Evolutionary conservation across 2,888 invertebrate species (phyloP).

Genomic region (Eudasyphora cyanicolor): DNA sequence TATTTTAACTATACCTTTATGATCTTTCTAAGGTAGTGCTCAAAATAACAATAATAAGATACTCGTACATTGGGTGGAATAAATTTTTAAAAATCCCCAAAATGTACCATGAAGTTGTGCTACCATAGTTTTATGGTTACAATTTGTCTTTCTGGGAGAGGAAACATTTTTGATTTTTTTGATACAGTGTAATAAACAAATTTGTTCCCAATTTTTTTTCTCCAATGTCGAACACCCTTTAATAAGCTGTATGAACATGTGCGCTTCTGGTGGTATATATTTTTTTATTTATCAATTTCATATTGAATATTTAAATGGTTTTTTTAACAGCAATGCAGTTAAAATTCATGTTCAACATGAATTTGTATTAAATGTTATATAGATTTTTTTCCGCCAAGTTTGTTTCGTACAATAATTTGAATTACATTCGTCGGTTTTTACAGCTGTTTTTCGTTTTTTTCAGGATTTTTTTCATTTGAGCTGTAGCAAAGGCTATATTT

Average conservation of each 20-base stretch:
- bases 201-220: too few species aligned
- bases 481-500: not conserved
- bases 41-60: too few species aligned
- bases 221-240: not conserved
- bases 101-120: too few species aligned
- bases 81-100: too few species aligned
- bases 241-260: not conserved
- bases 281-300: constrained; percentile 68
- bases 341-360: constrained; percentile 62
- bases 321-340: constrained; percentile 65
- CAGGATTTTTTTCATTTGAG: not conserved
- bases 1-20: too few species aligned
- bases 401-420: constrained; percentile 32
- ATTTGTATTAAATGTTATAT: constrained; percentile 41
- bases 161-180: too few species aligned
- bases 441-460: constrained; percentile 6
- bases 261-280: too few species aligned
- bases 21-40: too few species aligned
- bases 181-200: too few species aligned
- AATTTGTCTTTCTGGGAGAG: too few species aligned
- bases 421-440: constrained; percentile 13
- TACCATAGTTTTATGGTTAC: too few species aligned
- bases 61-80: too few species aligned
- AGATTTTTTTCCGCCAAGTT: constrained; percentile 6
- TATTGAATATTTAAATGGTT: constrained; percentile 71